Conservation (phyloP, 2,113 vertebrate genomes). For the Pristiophorus japonicus region DNA sequence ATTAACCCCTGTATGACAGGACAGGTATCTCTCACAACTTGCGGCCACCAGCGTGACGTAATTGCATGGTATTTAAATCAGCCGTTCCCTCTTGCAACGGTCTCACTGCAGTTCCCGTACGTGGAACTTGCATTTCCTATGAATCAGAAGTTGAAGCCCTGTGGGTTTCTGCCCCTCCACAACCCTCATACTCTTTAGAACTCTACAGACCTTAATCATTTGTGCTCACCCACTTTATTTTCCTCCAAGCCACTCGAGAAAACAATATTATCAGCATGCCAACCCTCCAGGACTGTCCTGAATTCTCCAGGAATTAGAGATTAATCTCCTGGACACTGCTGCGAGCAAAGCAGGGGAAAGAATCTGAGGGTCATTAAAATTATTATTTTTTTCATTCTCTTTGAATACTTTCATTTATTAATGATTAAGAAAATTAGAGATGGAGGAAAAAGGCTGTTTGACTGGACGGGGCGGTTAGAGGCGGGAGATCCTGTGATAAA, state of each 20-base stretch:
- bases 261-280: neutral
- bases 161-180: neutral
- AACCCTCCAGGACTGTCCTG: neutral
- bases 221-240: neutral
- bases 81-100: neutral
- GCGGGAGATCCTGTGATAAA: neutral
- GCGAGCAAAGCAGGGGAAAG: neutral
- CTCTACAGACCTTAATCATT: neutral
- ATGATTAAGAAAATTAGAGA: neutral
- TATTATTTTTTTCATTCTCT: neutral
- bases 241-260: neutral
- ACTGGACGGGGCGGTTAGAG: neutral
- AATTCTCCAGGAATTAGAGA: neutral
- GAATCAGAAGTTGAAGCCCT: neutral
- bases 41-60: neutral
- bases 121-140: too few relatives aligned
- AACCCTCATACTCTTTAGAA: neutral
- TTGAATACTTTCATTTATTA: neutral
- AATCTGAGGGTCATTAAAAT: neutral
- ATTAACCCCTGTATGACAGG: neutral
- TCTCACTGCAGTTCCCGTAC: neutral
- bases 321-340: neutral
- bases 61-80: neutral
- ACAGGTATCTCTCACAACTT: slow-evolving; percentile 2
- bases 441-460: neutral